Base-by-base conservation (phyloP, 2,113 vertebrate genomes). In the Cichladusa arquata region DNA sequence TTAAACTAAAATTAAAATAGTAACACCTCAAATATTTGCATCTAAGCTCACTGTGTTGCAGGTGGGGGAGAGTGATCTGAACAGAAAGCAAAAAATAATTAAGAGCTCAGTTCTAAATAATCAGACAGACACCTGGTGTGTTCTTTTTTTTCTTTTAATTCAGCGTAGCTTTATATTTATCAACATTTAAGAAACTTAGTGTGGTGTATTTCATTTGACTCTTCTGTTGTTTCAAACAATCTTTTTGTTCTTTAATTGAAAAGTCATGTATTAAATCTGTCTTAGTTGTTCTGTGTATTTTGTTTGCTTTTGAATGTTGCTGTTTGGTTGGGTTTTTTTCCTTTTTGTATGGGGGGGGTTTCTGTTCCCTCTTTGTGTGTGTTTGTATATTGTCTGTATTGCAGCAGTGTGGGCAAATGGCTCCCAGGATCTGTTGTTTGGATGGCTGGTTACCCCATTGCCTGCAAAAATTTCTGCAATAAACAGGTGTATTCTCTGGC, bases 381-480 rank as follows among this genome's bases (percentile, higher is more conserved):
- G 38, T 93, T 89, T 92, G 74, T 88, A 73, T 66, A 70, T 88
- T 82, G 79, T 90, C 54, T 77, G 62, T 81, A 26, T 86, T 93
- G 71, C 79, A 90, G 58, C 57, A 66, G 29, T 47, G 62, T 66
- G 81, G 81, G 81, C 53, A 69, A 34, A 42, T 56, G 73, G 53
- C 57, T 93, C 48, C 70, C 50, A 91, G 31, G 16, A 42, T 77
- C 48, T 89, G 20, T 66, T 84, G 22, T 26, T 74, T 62, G 31
- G 45, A 19, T 69, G 48, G 11, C 56, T 90, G 36, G 12, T 96
- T 85, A 83, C 50, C 62, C 56, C 23, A 2, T 47, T 71, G 47
- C 47, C 70, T 73, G 45, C 54, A 84, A 76, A 47, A 81, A 60
- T 25, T 90, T 70, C 51, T 84, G 14, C 0, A 14, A 42, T 42